phyloP scores from a whole-genome alignment of 1,140 invertebrate species.

The Diorhabda carinulata region DNA sequence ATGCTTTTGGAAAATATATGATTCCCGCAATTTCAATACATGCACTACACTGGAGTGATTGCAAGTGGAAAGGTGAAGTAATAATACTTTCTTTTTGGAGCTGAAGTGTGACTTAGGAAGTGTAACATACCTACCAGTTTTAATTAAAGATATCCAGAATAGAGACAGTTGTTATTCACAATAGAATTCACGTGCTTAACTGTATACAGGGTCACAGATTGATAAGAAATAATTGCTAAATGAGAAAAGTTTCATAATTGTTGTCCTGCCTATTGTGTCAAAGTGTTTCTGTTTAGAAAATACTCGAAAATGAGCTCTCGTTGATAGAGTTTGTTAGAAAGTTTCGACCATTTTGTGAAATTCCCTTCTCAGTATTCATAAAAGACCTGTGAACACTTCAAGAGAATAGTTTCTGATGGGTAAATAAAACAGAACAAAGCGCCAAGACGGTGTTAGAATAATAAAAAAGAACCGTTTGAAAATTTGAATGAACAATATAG shows the following conservation, averaged over 20 bases:
- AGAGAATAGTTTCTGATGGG: too few relatives aligned
- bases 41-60: background rate
- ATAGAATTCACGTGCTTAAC: background rate
- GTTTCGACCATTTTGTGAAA: background rate
- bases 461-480: too few relatives aligned
- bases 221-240: slow-evolving; percentile 1
- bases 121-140: background rate
- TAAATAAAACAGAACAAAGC: too few relatives aligned
- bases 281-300: background rate
- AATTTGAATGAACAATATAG: too few relatives aligned
- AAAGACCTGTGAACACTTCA: too few relatives aligned
- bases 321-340: background rate
- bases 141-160: slow-evolving; percentile 3
- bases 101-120: background rate
- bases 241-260: slow-evolving; percentile 1
- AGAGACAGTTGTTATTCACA: background rate
- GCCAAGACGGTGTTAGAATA: too few relatives aligned
- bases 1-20: too few relatives aligned
- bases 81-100: background rate
- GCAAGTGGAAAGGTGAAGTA: background rate
- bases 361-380: background rate
- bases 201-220: slow-evolving; percentile 2
- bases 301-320: background rate
- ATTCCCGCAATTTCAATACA: too few relatives aligned
- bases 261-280: background rate